phyloP scores from a whole-genome alignment of 1,140 invertebrate species.

The Orius laevigatus region DNA sequence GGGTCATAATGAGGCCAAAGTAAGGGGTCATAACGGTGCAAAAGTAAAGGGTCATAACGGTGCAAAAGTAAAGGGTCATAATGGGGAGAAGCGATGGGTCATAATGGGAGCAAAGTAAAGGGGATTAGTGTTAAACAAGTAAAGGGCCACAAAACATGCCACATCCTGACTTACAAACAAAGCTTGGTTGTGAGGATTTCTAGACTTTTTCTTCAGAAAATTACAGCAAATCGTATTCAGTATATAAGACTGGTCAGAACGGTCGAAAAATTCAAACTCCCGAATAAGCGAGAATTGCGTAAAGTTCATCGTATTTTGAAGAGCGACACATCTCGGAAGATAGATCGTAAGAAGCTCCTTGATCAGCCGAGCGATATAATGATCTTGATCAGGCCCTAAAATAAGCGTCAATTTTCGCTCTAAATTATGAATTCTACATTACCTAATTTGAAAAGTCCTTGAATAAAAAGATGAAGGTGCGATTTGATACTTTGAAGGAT shows the following conservation, averaged over 20 bases:
- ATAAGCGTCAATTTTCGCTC: neutral
- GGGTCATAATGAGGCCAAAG: too few relatives aligned
- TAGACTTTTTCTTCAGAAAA: constrained; percentile 13
- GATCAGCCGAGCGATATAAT: constrained; percentile 11
- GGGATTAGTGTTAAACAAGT: too few relatives aligned
- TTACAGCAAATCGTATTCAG: constrained; percentile 1
- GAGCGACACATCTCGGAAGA: constrained; percentile 11
- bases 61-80: too few relatives aligned
- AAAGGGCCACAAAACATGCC: too few relatives aligned
- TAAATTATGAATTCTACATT: constrained; percentile 5
- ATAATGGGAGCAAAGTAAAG: too few relatives aligned
- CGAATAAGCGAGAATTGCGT: neutral
- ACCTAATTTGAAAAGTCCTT: constrained; percentile 17
- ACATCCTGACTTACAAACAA: constrained; percentile 11
- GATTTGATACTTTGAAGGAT: constrained; percentile 10
- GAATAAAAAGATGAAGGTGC: constrained; percentile 15
- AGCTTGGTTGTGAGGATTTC: constrained; percentile 5
- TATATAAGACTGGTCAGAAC: constrained; percentile 1
- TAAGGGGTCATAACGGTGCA: too few relatives aligned
- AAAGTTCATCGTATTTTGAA: neutral
- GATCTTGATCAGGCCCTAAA: constrained; percentile 13
- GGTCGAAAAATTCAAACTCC: constrained; percentile 4
- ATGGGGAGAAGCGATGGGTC: too few relatives aligned
- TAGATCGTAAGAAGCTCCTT: constrained; percentile 14
- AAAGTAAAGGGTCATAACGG: too few relatives aligned